A percentile compares a stretch with the other conserved stretches of the same genome.
Evolutionary conservation across 2,888 invertebrate species (phyloP).

Genomic region (Synergus gifuensis): DNA sequence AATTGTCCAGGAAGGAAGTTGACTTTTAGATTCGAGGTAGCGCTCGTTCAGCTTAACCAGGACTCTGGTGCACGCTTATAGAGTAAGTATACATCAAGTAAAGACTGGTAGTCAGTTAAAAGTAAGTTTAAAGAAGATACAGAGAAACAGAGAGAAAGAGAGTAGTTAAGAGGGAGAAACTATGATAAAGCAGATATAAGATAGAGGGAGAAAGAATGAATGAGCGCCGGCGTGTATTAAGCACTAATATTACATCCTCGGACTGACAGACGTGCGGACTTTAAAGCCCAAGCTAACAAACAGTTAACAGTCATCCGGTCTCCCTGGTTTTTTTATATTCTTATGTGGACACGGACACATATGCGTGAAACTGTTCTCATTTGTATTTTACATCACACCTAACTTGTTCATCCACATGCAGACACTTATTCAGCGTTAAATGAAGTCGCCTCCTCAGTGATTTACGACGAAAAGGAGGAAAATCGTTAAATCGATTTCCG

Average conservation of each 20-base stretch:
- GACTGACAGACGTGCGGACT: slow-evolving; percentile 77
- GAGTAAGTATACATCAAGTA: slow-evolving; percentile 32
- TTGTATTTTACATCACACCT: slow-evolving; percentile 40
- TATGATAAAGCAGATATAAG: slow-evolving; percentile 13
- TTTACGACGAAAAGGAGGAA: slow-evolving; percentile 23
- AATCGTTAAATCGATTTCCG: slow-evolving; percentile 14
- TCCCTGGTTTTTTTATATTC: slow-evolving; percentile 76
- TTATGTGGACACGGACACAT: slow-evolving; percentile 67
- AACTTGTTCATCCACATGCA: slow-evolving; percentile 24
- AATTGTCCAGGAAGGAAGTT: slow-evolving; percentile 40
- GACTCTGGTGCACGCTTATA: slow-evolving; percentile 30
- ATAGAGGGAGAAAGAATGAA: slow-evolving; percentile 51
- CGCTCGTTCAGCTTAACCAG: slow-evolving; percentile 12
- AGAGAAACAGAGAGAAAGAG: slow-evolving; percentile 24
- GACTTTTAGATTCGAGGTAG: slow-evolving; percentile 41
- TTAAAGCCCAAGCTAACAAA: slow-evolving; percentile 78
- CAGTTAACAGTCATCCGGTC: slow-evolving; percentile 78
- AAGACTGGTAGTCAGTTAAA: slow-evolving; percentile 38
- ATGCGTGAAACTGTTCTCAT: slow-evolving; percentile 7
- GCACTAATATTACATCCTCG: slow-evolving; percentile 77
- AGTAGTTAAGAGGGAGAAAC: slow-evolving; percentile 13
- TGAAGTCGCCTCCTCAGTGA: slow-evolving; percentile 34
- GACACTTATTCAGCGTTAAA: slow-evolving; percentile 34
- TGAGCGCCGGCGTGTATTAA: slow-evolving; percentile 68
- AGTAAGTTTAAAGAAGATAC: slow-evolving; percentile 38